phyloP scores from a whole-genome alignment of 1,140 invertebrate species.

The Papilio dardanus region DNA sequence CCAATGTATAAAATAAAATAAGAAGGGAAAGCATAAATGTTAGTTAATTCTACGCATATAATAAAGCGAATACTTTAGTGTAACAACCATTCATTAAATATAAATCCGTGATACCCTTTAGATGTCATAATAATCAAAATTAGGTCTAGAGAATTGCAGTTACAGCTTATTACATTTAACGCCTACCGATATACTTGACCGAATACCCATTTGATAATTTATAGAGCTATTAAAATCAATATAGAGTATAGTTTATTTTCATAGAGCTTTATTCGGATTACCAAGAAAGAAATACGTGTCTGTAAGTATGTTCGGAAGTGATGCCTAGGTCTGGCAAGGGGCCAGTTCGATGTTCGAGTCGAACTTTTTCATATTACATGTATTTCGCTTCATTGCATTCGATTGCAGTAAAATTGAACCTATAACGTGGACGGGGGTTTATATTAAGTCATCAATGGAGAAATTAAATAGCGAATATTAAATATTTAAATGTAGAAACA shows the following conservation, averaged over 20 bases:
- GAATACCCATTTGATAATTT: not conserved
- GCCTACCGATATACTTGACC: not conserved
- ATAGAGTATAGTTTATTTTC: constrained; percentile 43
- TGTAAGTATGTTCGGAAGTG: constrained; percentile 51
- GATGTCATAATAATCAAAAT: not conserved
- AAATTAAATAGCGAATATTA: constrained; percentile 6
- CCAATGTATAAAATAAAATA: too few species aligned
- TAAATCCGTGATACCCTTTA: not conserved
- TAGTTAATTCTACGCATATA: not conserved
- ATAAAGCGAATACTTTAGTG: not conserved
- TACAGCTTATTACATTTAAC: not conserved
- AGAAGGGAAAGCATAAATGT: not conserved
- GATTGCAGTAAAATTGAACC: not conserved
- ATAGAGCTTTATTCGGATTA: constrained; percentile 37
- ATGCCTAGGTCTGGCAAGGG: constrained; percentile 45
- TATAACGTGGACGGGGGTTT: not conserved
- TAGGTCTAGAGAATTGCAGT: not conserved
- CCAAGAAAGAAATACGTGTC: constrained; percentile 47
- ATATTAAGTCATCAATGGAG: constrained; percentile 4
- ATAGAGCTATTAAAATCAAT: constrained; percentile 32
- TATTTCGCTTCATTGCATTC: constrained; percentile 3
- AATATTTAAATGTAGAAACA: too few species aligned
- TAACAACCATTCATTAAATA: not conserved
- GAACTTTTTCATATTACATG: constrained; percentile 29
- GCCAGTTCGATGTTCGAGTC: constrained; percentile 42